Conservation (phyloP, 2,113 vertebrate species). For the Muscicapa adusta region DNA sequence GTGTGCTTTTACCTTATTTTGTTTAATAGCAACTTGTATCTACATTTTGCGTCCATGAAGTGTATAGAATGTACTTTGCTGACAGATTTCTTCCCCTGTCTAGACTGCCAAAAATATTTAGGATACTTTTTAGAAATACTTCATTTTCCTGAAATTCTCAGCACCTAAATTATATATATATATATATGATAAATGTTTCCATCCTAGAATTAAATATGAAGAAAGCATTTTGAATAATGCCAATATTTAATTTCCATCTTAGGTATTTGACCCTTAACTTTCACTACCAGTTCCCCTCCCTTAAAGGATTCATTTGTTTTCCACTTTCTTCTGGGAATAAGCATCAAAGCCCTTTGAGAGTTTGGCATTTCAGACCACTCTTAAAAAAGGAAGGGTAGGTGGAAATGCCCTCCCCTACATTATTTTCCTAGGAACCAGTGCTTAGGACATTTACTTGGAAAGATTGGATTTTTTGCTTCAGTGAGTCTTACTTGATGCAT, state of each 20-base stretch:
- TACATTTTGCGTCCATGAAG: not conserved
- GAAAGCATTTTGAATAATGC: not conserved
- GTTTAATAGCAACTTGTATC: not conserved
- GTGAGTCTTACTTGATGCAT: conserved; percentile 35
- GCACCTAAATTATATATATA: not conserved
- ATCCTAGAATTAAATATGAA: not conserved
- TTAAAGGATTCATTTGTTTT: not conserved
- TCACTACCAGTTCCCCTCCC: not conserved
- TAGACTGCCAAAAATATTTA: not conserved
- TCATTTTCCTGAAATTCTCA: not conserved
- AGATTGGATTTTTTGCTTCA: conserved; percentile 52
- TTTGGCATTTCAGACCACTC: not conserved
- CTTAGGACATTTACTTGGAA: conserved; percentile 25
- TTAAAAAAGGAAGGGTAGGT: not conserved
- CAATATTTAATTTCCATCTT: not conserved
- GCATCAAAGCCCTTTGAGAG: not conserved
- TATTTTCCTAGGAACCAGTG: not conserved
- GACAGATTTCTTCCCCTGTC: not conserved
- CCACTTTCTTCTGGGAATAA: not conserved
- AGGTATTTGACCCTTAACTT: not conserved
- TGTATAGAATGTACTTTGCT: not conserved
- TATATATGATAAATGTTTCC: not conserved
- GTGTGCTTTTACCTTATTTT: not conserved
- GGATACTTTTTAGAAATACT: not conserved
- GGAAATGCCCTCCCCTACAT: not conserved